Evolutionary conservation across 2,113 vertebrate genomes (phyloP).

Genomic region (Rana temporaria): DNA sequence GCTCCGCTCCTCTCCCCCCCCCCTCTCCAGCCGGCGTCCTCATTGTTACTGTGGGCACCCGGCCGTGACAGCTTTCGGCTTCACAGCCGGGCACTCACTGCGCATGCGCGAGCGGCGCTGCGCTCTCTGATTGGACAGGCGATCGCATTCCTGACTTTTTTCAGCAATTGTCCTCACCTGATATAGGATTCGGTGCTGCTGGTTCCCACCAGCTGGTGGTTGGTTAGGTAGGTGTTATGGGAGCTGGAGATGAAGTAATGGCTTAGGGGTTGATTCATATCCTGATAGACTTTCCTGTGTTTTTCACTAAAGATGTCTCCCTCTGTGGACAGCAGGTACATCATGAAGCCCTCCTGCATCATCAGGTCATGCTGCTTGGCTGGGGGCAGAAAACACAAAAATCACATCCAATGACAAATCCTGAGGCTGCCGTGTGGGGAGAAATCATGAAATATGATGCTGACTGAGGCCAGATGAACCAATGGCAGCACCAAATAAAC

Average conservation of each 20-base stretch:
- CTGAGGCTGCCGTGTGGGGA: neutral
- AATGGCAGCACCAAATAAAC: too few species aligned
- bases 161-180: conserved; percentile 71
- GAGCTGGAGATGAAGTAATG: conserved; percentile 97
- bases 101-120: too few species aligned
- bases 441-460: neutral
- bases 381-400: conserved; percentile 58
- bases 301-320: conserved; percentile 84
- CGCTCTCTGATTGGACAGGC: too few species aligned
- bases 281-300: conserved; percentile 82
- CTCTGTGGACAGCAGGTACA: conserved; percentile 89
- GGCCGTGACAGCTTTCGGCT: too few species aligned
- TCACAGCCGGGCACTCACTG: too few species aligned
- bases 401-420: neutral
- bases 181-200: conserved; percentile 96
- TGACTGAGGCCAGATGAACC: too few species aligned
- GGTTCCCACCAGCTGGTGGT: conserved; percentile 86
- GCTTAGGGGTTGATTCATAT: conserved; percentile 88
- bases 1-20: too few species aligned
- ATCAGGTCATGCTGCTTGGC: conserved; percentile 88
- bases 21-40: too few species aligned
- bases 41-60: too few species aligned
- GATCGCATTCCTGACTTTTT: too few species aligned
- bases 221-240: conserved; percentile 95
- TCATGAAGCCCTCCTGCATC: conserved; percentile 93